These are phyloP conservation scores for Desmodus rotundus DNA, from an alignment of 2,113 vertebrate genomes.

Conservation along the genomic window DNA sequence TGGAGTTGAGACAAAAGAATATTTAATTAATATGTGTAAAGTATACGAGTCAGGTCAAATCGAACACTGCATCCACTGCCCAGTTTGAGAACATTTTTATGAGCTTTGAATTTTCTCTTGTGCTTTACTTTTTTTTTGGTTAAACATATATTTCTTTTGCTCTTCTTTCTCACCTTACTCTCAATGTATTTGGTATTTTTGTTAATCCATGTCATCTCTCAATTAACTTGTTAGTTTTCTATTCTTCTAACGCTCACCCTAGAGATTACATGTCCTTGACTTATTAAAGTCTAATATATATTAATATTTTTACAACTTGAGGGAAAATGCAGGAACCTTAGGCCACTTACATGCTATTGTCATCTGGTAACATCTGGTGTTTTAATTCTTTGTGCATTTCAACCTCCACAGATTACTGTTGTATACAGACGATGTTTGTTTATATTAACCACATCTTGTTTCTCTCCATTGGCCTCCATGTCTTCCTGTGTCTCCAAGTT, in stretches of 20 bases:
- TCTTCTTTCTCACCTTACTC: not conserved
- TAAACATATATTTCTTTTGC: not conserved
- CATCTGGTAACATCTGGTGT: constrained; percentile 15
- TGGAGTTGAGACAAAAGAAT: not conserved
- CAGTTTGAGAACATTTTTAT: not conserved
- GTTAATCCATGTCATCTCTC: not conserved
- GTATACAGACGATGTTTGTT: constrained; percentile 39
- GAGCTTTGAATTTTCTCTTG: not conserved
- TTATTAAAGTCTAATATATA: not conserved
- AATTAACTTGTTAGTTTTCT: not conserved
- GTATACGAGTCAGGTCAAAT: not conserved
- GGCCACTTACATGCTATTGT: not conserved
- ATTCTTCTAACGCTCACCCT: not conserved
- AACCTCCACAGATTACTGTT: constrained; percentile 20
- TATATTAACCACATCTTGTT: constrained; percentile 30
- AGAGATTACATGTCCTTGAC: not conserved
- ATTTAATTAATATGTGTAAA: not conserved
- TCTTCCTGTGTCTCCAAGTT: not conserved
- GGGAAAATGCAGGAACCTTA: not conserved
- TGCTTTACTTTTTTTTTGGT: not conserved
- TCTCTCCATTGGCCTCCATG: not conserved
- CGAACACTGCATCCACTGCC: not conserved
- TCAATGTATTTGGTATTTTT: not conserved
- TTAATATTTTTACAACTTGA: not conserved
- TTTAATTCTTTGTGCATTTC: constrained; percentile 30